A percentile compares a stretch with the other conserved stretches of the same genome.
Evolutionary conservation across 2,888 invertebrate genomes (phyloP).

Genomic region (Rhamnusium bicolor): DNA sequence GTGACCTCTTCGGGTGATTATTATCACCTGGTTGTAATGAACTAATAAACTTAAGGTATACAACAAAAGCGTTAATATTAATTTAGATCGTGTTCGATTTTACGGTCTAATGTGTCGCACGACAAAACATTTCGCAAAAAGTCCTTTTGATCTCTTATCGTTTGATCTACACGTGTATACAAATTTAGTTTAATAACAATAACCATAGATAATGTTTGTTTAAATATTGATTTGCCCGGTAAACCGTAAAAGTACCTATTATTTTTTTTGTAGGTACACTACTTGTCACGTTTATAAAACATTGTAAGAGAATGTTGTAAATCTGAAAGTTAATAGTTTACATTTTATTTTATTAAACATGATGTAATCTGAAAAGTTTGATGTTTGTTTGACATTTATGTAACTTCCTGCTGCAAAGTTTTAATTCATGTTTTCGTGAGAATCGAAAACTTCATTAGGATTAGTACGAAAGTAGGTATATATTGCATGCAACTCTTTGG

Average conservation of each 20-base stretch:
- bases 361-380: neutral
- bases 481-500: no score
- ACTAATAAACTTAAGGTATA: neutral
- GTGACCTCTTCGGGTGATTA: conserved; percentile 6
- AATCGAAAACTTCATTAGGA: neutral
- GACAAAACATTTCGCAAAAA: neutral
- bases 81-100: conserved; percentile 12
- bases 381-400: neutral
- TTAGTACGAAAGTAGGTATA: neutral
- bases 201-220: conserved; percentile 1
- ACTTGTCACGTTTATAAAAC: neutral
- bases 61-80: conserved; percentile 9
- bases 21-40: neutral
- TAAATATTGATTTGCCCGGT: neutral
- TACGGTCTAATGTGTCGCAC: neutral
- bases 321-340: neutral
- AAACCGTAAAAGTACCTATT: neutral
- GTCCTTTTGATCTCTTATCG: neutral
- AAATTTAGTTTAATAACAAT: conserved; percentile 2
- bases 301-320: neutral
- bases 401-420: neutral
- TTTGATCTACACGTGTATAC: neutral
- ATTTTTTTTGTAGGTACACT: neutral
- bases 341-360: neutral
- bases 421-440: neutral